Evolutionary conservation across 2,113 vertebrate genomes (phyloP).

Genomic region (Phasianus colchicus): DNA sequence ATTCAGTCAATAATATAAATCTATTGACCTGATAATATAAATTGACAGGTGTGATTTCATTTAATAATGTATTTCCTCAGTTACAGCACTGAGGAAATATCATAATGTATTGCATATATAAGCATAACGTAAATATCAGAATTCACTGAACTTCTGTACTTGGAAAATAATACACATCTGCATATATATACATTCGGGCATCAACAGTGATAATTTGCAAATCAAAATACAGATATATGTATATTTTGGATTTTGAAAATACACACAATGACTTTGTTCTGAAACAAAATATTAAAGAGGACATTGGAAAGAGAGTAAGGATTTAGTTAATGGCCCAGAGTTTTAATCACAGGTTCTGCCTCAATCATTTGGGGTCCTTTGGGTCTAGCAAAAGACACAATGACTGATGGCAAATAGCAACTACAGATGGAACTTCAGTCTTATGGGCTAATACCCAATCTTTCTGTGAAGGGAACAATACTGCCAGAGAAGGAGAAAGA

Average conservation of each 20-base stretch:
- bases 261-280: not conserved
- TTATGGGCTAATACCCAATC: not conserved
- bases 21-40: not conserved
- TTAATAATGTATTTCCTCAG: not conserved
- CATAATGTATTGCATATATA: too few species aligned
- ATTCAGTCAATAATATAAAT: constrained; percentile 12
- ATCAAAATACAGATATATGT: not conserved
- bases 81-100: not conserved
- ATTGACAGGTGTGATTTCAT: not conserved
- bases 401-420: not conserved
- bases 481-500: not conserved
- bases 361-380: not conserved
- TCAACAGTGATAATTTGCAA: not conserved
- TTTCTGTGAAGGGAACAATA: not conserved
- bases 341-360: not conserved
- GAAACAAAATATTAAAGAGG: not conserved
- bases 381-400: not conserved
- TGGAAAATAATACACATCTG: not conserved
- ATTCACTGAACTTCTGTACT: not conserved
- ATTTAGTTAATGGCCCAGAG: not conserved
- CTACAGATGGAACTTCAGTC: not conserved
- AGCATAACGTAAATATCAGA: not conserved
- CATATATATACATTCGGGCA: not conserved
- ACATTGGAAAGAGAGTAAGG: not conserved
- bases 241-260: not conserved